Conservation (phyloP, 2,113 vertebrate species). For the Tyrannus savana region DNA sequence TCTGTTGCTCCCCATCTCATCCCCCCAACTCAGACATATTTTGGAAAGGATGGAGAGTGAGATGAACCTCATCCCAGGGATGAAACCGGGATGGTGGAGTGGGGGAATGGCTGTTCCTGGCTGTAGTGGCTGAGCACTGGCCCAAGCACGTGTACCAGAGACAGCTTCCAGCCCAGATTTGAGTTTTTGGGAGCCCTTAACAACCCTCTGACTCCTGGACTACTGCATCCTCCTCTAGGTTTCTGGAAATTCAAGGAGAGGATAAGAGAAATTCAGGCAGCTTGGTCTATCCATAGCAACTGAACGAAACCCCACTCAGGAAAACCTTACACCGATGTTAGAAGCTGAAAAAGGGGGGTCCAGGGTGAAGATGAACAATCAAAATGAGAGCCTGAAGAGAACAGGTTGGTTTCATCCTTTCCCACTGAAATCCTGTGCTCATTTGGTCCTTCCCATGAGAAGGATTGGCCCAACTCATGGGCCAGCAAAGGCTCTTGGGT, state of each 20-base stretch:
- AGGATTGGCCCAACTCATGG: not conserved
- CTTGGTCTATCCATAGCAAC: accelerated
- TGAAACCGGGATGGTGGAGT: not conserved
- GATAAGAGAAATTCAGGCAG: not conserved
- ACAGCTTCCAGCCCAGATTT: not conserved
- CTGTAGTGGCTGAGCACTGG: not conserved
- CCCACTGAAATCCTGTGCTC: not conserved
- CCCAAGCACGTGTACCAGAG: not conserved
- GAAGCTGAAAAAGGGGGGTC: not conserved
- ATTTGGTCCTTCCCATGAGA: not conserved
- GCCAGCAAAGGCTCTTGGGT: not conserved
- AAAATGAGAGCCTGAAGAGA: not conserved
- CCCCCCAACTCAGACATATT: not conserved
- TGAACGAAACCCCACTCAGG: not conserved
- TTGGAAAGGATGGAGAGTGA: not conserved
- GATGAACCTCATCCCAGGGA: not conserved
- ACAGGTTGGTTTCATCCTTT: not conserved
- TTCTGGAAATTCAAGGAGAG: not conserved
- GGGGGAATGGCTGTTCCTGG: not conserved
- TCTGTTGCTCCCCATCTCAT: not conserved
- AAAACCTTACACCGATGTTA: not conserved
- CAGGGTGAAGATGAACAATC: not conserved
- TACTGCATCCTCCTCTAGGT: not conserved
- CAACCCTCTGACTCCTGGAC: not conserved
- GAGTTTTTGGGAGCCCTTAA: not conserved